Conservation (phyloP, 2,888 invertebrate species). For the Drosophila neoperkinsi region DNA sequence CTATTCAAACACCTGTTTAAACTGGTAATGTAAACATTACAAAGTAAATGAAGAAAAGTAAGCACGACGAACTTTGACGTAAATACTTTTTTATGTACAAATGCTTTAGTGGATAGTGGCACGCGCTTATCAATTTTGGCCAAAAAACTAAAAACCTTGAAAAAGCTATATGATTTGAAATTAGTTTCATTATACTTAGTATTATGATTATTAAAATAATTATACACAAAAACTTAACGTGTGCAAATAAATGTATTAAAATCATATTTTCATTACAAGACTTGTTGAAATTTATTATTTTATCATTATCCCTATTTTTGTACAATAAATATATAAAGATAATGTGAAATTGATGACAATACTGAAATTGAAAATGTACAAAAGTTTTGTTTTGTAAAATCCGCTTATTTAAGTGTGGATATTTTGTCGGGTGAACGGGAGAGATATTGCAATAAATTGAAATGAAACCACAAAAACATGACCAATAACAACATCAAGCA, state of each 20-base stretch:
- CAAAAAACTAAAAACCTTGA: not conserved
- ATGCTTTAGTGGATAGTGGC: no score
- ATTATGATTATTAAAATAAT: not conserved
- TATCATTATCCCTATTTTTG: not conserved
- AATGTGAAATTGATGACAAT: not conserved
- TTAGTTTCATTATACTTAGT: not conserved
- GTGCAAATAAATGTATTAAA: not conserved
- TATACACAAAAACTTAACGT: not conserved
- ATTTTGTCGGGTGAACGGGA: conserved; percentile 1
- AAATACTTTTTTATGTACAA: not conserved
- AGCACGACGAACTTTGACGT: not conserved
- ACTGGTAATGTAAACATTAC: not conserved
- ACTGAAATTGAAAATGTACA: not conserved
- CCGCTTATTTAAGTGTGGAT: not conserved
- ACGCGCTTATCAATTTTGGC: no score
- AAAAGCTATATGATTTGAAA: not conserved
- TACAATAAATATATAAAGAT: not conserved
- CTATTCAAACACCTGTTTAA: not conserved
- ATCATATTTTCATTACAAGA: not conserved
- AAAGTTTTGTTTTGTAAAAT: not conserved
- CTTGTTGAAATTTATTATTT: not conserved
- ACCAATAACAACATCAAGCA: conserved; percentile 14
- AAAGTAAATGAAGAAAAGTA: not conserved
- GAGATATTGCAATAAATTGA: conserved; percentile 6
- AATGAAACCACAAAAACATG: conserved; percentile 21